These are phyloP conservation scores for Orycteropus afer DNA, from an alignment of 2,113 vertebrate species.

Conservation along the genomic window DNA sequence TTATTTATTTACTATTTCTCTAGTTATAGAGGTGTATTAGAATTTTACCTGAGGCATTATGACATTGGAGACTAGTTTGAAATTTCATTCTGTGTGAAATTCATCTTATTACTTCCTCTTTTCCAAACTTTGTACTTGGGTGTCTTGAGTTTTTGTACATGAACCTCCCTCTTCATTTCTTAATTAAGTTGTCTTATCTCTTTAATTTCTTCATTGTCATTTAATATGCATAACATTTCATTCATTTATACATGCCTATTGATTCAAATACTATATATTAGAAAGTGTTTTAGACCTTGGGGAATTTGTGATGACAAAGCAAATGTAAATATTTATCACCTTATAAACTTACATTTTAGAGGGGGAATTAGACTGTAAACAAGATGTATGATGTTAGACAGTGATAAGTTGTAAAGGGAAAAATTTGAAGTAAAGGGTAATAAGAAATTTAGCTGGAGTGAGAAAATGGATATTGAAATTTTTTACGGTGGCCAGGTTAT, in stretches of 20 bases:
- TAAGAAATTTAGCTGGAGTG: neutral
- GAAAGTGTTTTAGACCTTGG: neutral
- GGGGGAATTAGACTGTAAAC: neutral
- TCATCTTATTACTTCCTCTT: neutral
- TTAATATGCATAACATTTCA: neutral
- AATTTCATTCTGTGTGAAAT: neutral
- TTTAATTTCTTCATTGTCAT: neutral
- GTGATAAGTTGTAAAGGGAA: neutral
- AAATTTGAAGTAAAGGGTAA: neutral
- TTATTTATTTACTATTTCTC: neutral
- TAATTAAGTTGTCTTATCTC: neutral
- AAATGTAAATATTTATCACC: neutral
- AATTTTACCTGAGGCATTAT: neutral
- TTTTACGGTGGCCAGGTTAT: neutral
- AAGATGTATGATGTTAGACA: neutral
- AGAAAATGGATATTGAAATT: neutral
- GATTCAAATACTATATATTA: neutral
- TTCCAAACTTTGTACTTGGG: neutral
- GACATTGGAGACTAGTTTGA: neutral
- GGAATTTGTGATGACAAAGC: neutral
- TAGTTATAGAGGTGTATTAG: neutral
- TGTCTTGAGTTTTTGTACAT: neutral
- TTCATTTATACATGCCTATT: neutral
- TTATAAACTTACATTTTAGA: neutral
- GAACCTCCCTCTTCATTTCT: conserved; percentile 14